phyloP scores from a whole-genome alignment of 64 coral and sea anemone genomes.

The Dendronephthya gigantea region DNA sequence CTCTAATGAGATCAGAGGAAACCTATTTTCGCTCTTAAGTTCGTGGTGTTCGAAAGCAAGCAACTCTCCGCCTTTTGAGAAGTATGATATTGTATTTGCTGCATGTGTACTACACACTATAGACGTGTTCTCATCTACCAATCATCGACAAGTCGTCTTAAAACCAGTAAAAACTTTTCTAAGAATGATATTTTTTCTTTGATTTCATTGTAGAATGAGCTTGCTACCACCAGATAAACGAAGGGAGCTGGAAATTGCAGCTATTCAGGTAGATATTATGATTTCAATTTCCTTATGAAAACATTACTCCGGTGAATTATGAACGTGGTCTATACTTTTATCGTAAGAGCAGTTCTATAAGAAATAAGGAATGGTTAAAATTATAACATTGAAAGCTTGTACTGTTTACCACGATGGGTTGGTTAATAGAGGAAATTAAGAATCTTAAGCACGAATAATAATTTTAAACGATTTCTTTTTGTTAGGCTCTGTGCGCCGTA shows the following conservation, averaged over 20 bases:
- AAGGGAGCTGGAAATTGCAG: conserved; percentile 86
- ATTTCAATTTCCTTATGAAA: neutral
- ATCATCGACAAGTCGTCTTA: neutral
- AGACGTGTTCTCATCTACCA: neutral
- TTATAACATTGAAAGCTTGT: too few relatives aligned
- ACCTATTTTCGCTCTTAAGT: conserved; percentile 84
- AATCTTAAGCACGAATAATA: too few relatives aligned
- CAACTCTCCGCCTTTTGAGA: conserved; percentile 37
- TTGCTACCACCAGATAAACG: conserved; percentile 82
- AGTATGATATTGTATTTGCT: neutral
- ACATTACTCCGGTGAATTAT: too few relatives aligned
- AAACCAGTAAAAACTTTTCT: neutral
- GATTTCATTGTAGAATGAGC: conserved; percentile 35
- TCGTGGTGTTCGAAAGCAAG: conserved; percentile 89
- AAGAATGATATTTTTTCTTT: neutral
- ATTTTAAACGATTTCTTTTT: neutral
- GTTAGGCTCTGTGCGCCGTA: conserved; percentile 81
- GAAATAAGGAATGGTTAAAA: too few relatives aligned
- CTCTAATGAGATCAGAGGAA: conserved; percentile 59
- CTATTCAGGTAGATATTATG: conserved; percentile 61
- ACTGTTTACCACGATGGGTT: too few relatives aligned
- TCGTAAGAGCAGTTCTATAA: too few relatives aligned
- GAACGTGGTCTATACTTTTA: too few relatives aligned
- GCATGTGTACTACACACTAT: too few relatives aligned
- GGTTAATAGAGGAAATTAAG: too few relatives aligned